Evolutionary conservation across 2,113 vertebrate species (phyloP), one percentile per base, ranked within the genome.

Genomic region (Corapipo altera): DNA sequence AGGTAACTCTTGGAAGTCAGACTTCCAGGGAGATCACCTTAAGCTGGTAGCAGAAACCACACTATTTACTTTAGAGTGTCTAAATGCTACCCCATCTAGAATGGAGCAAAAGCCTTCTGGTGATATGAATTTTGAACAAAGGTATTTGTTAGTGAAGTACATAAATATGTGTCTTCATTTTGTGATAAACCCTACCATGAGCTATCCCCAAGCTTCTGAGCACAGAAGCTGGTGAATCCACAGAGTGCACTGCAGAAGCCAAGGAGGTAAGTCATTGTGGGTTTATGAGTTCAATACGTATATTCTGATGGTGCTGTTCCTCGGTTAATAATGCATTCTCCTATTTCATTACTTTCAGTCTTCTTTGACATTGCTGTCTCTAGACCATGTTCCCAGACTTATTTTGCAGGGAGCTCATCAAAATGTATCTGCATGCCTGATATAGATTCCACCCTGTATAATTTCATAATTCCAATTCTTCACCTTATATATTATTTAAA

Each of bases 401-500:
- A 65, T 77, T 88, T 92, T 80, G 51, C 64, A 80, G 18, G n/a
- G 28, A 86, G 44, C 16, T 92, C 1, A 1, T 91, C 91, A 89
- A 92, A 93, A 81, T 81, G 8, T 46, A 59, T 55, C 37, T 77
- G 26, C 20, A 71, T 64, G 69, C 21, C 55, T 67, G 21, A 39
- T 93, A 71, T 9, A 51, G 65, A 80, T 87, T 93, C 57, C 88
- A 4, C 21, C 20, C 46, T 71, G 39, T 72, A 71, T 59, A 37
- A 71, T 91, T 81, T 81, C 2, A 3, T 71, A 58, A 41, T 81
- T 30, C 11, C 33, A 67, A 48, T 93, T 81, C 52, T 81, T 91
- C 3, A 3, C n/a, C 30, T 91, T 81, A 81, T 86, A 23, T 62
- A 64, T 89, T 81, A 95, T 93, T 95, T 86, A 89, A 93, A 91